phyloP scores from a whole-genome alignment of 2,797 vertebrate species.

The Diglossa cyanea region DNA sequence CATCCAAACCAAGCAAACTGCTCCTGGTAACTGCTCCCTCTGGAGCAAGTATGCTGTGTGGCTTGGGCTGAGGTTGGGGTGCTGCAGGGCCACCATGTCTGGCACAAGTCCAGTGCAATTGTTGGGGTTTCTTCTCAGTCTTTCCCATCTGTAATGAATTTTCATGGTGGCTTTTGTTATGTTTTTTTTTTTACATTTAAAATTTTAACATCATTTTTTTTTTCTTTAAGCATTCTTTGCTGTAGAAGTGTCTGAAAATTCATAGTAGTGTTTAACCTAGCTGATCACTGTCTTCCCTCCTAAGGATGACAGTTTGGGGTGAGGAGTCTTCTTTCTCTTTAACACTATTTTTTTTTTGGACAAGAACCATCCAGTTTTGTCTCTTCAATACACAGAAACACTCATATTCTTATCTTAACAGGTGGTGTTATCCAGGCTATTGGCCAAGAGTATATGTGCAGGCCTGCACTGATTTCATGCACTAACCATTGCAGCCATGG shows the following conservation, averaged over 20 bases:
- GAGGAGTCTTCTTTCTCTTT: background rate
- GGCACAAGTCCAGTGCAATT: background rate
- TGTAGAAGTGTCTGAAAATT: background rate
- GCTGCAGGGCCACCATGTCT: background rate
- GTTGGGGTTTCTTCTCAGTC: background rate
- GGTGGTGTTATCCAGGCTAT: background rate
- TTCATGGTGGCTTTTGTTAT: accelerated
- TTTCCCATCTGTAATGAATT: background rate
- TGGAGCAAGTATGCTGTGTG: background rate
- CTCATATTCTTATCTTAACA: background rate
- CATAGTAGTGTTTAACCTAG: background rate
- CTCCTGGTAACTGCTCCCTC: background rate
- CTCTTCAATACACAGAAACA: background rate
- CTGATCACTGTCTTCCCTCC: background rate
- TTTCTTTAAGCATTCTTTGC: background rate
- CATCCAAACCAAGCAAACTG: background rate
- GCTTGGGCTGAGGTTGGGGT: background rate
- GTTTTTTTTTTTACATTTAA: accelerated
- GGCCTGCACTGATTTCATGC: background rate
- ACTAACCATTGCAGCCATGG: accelerated
- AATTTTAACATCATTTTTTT: background rate
- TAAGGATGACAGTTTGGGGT: accelerated
- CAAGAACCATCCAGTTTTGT: background rate
- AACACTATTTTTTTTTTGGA: background rate
- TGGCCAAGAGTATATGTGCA: background rate